A percentile compares a stretch with the other conserved stretches of the same genome.
Conservation (phyloP, 2,888 invertebrate species). For the Cerceris rybyensis region DNA sequence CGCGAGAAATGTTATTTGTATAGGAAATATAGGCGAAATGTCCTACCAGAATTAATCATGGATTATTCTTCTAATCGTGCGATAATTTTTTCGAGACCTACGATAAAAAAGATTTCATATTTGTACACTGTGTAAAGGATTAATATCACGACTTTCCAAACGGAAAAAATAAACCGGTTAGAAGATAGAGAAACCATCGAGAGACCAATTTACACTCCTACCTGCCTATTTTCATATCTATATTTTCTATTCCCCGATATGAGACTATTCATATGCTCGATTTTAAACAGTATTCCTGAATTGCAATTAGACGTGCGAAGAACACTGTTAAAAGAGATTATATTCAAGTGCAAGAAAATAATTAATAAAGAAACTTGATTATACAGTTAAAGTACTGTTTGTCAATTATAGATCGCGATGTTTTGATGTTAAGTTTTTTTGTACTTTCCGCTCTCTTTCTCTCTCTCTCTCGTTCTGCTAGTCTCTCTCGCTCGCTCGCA, state of each 20-base stretch:
- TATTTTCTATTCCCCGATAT: background rate
- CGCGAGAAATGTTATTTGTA: too few relatives aligned
- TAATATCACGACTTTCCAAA: background rate
- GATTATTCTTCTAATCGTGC: background rate
- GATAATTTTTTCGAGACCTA: background rate
- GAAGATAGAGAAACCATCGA: constrained; percentile 39
- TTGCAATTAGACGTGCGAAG: background rate
- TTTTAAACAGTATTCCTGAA: background rate
- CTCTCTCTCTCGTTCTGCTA: constrained; percentile 7
- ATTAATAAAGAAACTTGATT: background rate
- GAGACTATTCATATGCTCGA: background rate
- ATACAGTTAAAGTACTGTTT: background rate
- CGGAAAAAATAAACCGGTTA: background rate
- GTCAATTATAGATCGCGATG: constrained; percentile 1
- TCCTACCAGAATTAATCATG: too few relatives aligned
- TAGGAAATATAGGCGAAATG: too few relatives aligned
- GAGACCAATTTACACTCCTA: constrained; percentile 28
- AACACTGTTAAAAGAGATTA: background rate
- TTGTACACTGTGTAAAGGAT: background rate
- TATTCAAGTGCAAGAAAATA: background rate
- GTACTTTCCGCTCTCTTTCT: background rate
- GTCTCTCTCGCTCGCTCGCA: constrained; percentile 4
- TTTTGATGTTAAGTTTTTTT: background rate
- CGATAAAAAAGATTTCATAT: background rate
- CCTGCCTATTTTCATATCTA: background rate